These are phyloP conservation scores for Eurosta solidaginis DNA, from an alignment of 1,140 invertebrate species.

Conservation along the genomic window DNA sequence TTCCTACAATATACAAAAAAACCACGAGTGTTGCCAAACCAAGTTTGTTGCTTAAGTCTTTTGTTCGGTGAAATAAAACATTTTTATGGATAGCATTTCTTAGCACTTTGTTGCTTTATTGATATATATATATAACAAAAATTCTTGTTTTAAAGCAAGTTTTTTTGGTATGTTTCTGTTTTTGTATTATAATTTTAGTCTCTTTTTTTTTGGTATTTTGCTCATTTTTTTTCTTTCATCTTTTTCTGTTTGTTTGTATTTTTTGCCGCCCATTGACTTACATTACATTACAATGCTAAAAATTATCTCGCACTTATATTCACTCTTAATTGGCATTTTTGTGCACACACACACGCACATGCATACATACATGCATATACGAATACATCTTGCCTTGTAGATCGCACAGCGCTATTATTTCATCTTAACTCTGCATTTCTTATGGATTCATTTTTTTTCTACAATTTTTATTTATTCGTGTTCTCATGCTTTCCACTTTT, in stretches of 20 bases:
- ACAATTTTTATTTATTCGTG: background rate
- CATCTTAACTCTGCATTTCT: constrained; percentile 15
- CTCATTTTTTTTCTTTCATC: background rate
- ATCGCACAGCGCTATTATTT: background rate
- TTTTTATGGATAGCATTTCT: too few relatives aligned
- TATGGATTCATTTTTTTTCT: constrained; percentile 14
- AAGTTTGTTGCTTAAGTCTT: constrained; percentile 29
- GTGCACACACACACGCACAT: background rate
- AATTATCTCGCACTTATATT: constrained; percentile 60
- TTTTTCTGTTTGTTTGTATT: background rate
- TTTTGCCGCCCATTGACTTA: constrained; percentile 48
- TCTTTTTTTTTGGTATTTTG: background rate
- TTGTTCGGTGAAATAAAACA: background rate
- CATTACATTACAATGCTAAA: constrained; percentile 58
- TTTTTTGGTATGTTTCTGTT: background rate
- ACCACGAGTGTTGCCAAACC: background rate
- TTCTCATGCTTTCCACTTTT: background rate
- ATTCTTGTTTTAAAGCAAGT: background rate
- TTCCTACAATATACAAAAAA: too few relatives aligned
- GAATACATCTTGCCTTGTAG: background rate
- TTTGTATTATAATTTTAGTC: background rate
- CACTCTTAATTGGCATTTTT: constrained; percentile 60
- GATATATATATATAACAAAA: too few relatives aligned
- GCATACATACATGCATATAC: too few relatives aligned
- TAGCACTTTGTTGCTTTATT: too few relatives aligned